Base-by-base conservation (phyloP, 1,140 invertebrate genomes). In the Hycleus cichorii region DNA sequence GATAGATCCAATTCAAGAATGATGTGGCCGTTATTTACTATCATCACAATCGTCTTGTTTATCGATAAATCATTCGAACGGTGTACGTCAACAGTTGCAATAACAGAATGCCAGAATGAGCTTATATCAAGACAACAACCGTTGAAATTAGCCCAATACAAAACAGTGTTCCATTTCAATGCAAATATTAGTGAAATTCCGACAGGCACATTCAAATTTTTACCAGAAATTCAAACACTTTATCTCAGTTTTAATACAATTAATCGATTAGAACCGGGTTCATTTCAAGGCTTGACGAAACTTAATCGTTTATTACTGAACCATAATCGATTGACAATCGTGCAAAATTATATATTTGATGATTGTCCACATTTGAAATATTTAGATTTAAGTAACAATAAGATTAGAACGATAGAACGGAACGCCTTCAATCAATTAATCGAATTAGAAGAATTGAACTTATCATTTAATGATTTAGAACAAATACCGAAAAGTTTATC, bases 301-400 rank as follows among this genome's bases (percentile, higher is more conserved):
- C 71, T 89, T 32, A 83, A 86, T 74, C 85, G 88, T 71, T 69
- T 89, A 4, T 80, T 81, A 63, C 68, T 89, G 44, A 76, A 83
- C 3, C 69, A 78, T 40, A 89, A 89, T 70, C 74, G 78, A 40
- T 81, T 86, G 49, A 77, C 78, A 63, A 71, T 75, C 32, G 78
- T 89, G 27, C 79, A 82, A 62, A 77, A 83, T 24, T 78, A 81
- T 52, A 77, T 82, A 2, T 86, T 89, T 65, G 76, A 77, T 49
- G 75, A 76, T 57, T 67, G 88, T 47, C 77, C 75, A 49, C 84
- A 81, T 64, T 68, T 89, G 11, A 79, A 79, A 67, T 74, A 80
- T 18, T 67, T 89, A 43, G 85, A 88, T 69, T 72, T 89, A 10
- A 83, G 84, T 0, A 72, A 84, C 57, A 89, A 89, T 73, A 77